These are phyloP conservation scores for Pocillopora meandrina DNA, from an alignment of 92 coral and sea anemone genomes.

Conservation along the genomic window DNA sequence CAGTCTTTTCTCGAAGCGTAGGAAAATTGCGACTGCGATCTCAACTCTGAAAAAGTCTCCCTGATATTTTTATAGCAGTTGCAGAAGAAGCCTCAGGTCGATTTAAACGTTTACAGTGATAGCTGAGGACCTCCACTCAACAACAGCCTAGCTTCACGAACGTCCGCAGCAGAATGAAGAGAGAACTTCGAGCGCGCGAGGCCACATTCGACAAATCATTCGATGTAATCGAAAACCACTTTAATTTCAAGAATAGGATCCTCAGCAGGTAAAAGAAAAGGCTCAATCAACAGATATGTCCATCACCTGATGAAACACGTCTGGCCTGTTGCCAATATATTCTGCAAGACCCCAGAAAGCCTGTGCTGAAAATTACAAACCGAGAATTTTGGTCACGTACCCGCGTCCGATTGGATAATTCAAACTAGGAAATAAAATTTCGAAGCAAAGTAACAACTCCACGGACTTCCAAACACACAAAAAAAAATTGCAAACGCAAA, in stretches of 20 bases:
- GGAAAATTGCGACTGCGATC: background rate
- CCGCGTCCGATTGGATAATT: slow-evolving; percentile 3
- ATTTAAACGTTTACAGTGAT: background rate
- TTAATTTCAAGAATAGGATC: slow-evolving; percentile 2
- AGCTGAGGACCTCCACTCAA: background rate
- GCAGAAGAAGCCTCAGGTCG: background rate
- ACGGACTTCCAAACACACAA: background rate
- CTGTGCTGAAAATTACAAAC: slow-evolving; percentile 14
- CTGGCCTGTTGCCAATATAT: background rate
- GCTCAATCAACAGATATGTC: slow-evolving; percentile 12
- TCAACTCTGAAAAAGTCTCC: background rate
- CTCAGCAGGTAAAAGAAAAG: slow-evolving; percentile 15
- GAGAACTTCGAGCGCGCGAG: background rate
- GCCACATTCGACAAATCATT: background rate
- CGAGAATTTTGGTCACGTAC: background rate
- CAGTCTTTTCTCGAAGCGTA: background rate
- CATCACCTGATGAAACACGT: background rate
- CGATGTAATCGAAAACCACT: background rate
- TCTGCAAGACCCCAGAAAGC: background rate
- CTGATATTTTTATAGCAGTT: background rate
- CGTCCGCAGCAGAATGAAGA: background rate
- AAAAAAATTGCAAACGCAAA: slow-evolving; percentile 20
- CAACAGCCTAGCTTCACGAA: slow-evolving; percentile 2
- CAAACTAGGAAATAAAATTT: background rate
- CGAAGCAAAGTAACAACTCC: background rate